Evolutionary conservation across 2,113 vertebrate genomes (phyloP).

Genomic region (Protobothrops mucrosquamatus): DNA sequence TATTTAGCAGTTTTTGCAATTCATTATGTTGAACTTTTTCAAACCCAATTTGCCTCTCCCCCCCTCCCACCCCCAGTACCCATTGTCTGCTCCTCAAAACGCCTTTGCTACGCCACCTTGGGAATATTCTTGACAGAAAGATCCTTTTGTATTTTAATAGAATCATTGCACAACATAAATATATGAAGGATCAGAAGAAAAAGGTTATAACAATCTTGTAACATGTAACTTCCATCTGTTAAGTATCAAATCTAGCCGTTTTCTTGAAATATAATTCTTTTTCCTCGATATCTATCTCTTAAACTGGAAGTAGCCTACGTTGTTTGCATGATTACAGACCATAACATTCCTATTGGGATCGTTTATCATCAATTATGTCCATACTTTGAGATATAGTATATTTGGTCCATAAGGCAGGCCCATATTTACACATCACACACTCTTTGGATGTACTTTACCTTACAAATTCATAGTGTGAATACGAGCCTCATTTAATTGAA

Average conservation of each 20-base stretch:
- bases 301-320: neutral
- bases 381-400: neutral
- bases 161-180: neutral
- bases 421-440: neutral
- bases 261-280: neutral
- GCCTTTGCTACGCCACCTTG: neutral
- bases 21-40: conserved; percentile 19
- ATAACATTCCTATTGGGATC: neutral
- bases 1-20: conserved; percentile 24
- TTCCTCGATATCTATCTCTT: neutral
- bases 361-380: neutral
- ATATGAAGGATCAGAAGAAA: neutral
- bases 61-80: neutral
- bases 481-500: neutral
- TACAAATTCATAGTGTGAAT: neutral
- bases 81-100: neutral
- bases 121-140: conserved; percentile 23
- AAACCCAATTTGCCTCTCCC: neutral
- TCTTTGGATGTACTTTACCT: neutral
- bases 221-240: neutral
- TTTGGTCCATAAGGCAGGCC: neutral
- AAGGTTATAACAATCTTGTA: neutral
- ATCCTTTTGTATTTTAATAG: neutral
- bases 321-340: neutral
- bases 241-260: neutral